A percentile compares a stretch with the other conserved stretches of the same genome.
Evolutionary conservation across 1,140 invertebrate genomes (phyloP).

Genomic region (Physella acuta): DNA sequence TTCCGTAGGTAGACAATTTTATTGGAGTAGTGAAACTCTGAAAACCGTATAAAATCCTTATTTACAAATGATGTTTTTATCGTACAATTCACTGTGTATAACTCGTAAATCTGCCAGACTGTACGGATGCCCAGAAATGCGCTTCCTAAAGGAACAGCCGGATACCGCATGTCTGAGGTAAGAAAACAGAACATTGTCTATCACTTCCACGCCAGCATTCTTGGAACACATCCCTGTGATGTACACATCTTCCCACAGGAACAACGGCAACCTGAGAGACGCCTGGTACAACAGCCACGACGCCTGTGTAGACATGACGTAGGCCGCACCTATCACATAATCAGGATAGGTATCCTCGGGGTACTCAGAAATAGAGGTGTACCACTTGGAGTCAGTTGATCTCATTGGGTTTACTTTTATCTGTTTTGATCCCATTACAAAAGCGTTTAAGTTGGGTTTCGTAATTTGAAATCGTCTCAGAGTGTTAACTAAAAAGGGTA

Average conservation of each 20-base stretch:
- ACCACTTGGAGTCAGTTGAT: slow-evolving; percentile 59
- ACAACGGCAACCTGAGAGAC: slow-evolving; percentile 4
- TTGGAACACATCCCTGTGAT: slow-evolving; percentile 20
- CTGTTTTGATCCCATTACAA: slow-evolving; percentile 36
- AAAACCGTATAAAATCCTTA: too few species aligned
- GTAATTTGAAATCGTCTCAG: slow-evolving; percentile 10
- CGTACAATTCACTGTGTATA: slow-evolving; percentile 13
- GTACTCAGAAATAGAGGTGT: slow-evolving; percentile 52
- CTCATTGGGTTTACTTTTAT: slow-evolving; percentile 36
- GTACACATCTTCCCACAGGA: slow-evolving; percentile 42
- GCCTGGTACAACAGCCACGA: slow-evolving; percentile 43
- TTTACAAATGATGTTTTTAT: background rate
- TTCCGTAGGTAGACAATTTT: too few species aligned
- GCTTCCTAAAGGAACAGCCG: background rate
- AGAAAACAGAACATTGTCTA: slow-evolving; percentile 7
- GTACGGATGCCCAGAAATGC: slow-evolving; percentile 9
- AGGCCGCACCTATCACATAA: slow-evolving; percentile 57
- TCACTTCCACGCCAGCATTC: slow-evolving; percentile 8
- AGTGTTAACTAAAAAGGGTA: slow-evolving; percentile 32
- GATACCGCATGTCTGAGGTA: background rate
- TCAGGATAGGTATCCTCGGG: slow-evolving; percentile 46
- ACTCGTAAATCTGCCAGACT: background rate
- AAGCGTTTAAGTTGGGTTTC: background rate
- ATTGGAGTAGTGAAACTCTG: too few species aligned
- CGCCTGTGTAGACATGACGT: slow-evolving; percentile 49